These are phyloP conservation scores for Campylomormyrus tamandua DNA, from an alignment of 2,113 vertebrate genomes.

Conservation along the genomic window DNA sequence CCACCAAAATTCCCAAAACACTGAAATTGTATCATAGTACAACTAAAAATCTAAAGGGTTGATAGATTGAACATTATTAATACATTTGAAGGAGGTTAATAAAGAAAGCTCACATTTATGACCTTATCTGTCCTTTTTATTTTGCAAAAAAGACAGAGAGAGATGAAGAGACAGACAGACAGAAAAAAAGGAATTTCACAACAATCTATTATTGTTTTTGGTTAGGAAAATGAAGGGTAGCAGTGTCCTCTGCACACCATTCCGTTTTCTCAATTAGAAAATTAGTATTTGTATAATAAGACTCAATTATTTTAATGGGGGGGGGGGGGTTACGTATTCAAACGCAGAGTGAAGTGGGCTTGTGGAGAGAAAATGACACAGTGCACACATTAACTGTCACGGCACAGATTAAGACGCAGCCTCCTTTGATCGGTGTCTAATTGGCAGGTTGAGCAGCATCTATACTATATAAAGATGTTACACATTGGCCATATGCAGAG, in stretches of 20 bases:
- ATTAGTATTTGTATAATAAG: slow-evolving; percentile 29
- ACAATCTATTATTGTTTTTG: not conserved
- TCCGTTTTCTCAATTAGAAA: slow-evolving; percentile 31
- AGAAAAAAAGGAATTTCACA: not conserved
- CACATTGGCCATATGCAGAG: not conserved
- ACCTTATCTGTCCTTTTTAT: not conserved
- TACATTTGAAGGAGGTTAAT: not conserved
- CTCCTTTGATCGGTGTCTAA: slow-evolving; percentile 25
- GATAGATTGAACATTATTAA: not conserved
- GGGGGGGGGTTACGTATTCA: slow-evolving; percentile 35
- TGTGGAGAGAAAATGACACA: slow-evolving; percentile 27
- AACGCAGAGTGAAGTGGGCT: slow-evolving; percentile 20
- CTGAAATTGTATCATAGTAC: not conserved
- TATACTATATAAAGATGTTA: not conserved
- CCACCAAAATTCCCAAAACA: not conserved
- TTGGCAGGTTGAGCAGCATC: slow-evolving; percentile 5
- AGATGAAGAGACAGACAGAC: not conserved
- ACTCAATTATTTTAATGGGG: slow-evolving; percentile 35
- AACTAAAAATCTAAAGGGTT: not conserved
- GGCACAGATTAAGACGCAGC: slow-evolving; percentile 27
- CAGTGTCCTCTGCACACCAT: slow-evolving; percentile 6
- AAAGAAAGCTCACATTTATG: not conserved
- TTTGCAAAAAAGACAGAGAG: not conserved
- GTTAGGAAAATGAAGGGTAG: slow-evolving; percentile 10
- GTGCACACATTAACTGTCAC: slow-evolving; percentile 25